Evolutionary conservation across 2,113 vertebrate genomes (phyloP), one percentile per base, ranked within the genome.

Genomic region (Malurus elegans): DNA sequence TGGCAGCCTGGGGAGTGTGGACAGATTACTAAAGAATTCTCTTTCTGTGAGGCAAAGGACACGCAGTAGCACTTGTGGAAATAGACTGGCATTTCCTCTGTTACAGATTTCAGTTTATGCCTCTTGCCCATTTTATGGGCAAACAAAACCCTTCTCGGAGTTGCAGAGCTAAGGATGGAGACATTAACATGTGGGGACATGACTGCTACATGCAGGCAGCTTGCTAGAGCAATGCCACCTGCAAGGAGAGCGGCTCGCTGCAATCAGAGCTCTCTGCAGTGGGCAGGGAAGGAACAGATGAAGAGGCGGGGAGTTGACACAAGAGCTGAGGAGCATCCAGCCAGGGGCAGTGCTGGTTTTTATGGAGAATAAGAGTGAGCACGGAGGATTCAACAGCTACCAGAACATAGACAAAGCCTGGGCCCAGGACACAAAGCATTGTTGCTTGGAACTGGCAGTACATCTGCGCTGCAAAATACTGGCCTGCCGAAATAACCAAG

Each of bases 231-330:
- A 64, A 18, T 36, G 61, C 44, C 61, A 71, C 74, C 71, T 82
- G 84, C 70, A 42, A 61, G 44, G 79, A 82, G 73, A 50, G 81
- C 50, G 50, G 58, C 64, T 38, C 0, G 0, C 62, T 69, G 54
- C 17, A 48, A 79, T 79, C 70, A 86, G 26, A 72, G 54, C 66
- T 82, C 84, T 79, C 7, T 1, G 82, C 54, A 61, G 66, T 3
- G 21, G 24, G 75, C 82, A 66, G 82, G 65, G 67, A 60, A 65
- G 75, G 17, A 72, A 65, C 87, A 93, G 90, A 82, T 93, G 85
- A 95, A 50, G 81, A 88, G 85, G 81, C 0, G 2, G 42, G 45
- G 44, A 90, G 50, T 4, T 94, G 67, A 85, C 54, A 36, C 31
- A 76, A 88, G 79, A 88, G 66, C 79, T 65, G 58, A 66, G 45